Conservation (phyloP, 1,140 invertebrate species). For the Lepidurus couesii region DNA sequence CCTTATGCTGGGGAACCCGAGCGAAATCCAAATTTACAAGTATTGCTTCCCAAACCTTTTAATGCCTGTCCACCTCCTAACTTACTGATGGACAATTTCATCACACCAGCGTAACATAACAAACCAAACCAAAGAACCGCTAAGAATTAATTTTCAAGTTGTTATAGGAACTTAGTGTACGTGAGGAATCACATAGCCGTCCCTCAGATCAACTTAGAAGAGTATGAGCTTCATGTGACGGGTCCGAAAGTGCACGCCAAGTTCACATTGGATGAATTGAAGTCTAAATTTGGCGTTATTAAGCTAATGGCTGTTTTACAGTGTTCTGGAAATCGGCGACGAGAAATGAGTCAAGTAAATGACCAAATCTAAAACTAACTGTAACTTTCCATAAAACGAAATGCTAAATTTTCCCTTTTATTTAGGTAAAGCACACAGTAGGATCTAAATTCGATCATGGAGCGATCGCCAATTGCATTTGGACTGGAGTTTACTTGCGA, state of each 20-base stretch:
- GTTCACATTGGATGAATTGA: slow-evolving; percentile 26
- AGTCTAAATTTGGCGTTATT: slow-evolving; percentile 40
- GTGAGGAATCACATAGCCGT: slow-evolving; percentile 33
- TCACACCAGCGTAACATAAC: slow-evolving; percentile 49
- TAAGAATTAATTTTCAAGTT: background rate
- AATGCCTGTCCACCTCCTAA: slow-evolving; percentile 54
- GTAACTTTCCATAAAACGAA: background rate
- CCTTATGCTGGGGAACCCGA: slow-evolving; percentile 51
- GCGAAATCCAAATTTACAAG: slow-evolving; percentile 48
- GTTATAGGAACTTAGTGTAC: slow-evolving; percentile 24
- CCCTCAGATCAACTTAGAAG: background rate
- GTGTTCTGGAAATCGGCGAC: slow-evolving; percentile 58
- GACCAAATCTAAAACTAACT: background rate
- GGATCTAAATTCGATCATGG: slow-evolving; percentile 55
- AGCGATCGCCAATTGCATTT: slow-evolving; percentile 58
- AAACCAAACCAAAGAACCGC: background rate
- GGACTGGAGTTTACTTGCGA: slow-evolving; percentile 51
- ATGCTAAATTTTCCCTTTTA: background rate
- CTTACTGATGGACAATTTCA: slow-evolving; percentile 49
- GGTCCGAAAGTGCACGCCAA: slow-evolving; percentile 20
- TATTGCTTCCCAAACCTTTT: slow-evolving; percentile 49
- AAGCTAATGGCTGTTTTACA: slow-evolving; percentile 50
- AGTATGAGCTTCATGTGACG: slow-evolving; percentile 12
- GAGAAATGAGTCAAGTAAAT: slow-evolving; percentile 48
- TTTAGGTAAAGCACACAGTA: background rate